Conservation (phyloP, 1,140 invertebrate genomes). For the Anastrepha ludens region DNA sequence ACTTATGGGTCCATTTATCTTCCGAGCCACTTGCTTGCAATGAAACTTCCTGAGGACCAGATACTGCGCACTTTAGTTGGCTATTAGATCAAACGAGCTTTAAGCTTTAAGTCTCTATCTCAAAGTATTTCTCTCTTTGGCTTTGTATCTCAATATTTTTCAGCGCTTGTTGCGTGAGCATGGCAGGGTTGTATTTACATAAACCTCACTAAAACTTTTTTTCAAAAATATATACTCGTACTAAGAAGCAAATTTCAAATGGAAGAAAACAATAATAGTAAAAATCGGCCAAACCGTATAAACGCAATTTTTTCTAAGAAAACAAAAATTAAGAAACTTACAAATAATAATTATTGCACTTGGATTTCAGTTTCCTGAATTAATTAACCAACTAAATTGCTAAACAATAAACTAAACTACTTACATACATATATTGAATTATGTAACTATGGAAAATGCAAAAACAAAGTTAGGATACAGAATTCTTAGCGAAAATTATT, state of each 20-base stretch:
- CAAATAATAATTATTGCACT: neutral
- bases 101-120: too few relatives aligned
- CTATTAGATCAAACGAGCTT: too few relatives aligned
- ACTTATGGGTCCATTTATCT: too few relatives aligned
- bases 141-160: too few relatives aligned
- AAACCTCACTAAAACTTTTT: neutral
- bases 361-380: neutral
- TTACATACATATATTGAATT: neutral
- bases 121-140: too few relatives aligned
- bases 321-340: neutral
- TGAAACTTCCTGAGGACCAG: too few relatives aligned
- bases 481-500: too few relatives aligned
- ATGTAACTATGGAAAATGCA: neutral
- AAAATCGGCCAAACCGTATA: too few relatives aligned
- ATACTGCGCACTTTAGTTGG: too few relatives aligned
- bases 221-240: neutral
- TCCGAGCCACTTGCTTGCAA: too few relatives aligned
- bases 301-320: too few relatives aligned
- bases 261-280: neutral
- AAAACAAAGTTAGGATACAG: too few relatives aligned
- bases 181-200: neutral
- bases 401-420: slow-evolving; percentile 18
- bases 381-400: neutral
- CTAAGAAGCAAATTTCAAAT: neutral
- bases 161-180: neutral